phyloP scores from a whole-genome alignment of 2,797 vertebrate genomes.

The Holocentrus rufus region DNA sequence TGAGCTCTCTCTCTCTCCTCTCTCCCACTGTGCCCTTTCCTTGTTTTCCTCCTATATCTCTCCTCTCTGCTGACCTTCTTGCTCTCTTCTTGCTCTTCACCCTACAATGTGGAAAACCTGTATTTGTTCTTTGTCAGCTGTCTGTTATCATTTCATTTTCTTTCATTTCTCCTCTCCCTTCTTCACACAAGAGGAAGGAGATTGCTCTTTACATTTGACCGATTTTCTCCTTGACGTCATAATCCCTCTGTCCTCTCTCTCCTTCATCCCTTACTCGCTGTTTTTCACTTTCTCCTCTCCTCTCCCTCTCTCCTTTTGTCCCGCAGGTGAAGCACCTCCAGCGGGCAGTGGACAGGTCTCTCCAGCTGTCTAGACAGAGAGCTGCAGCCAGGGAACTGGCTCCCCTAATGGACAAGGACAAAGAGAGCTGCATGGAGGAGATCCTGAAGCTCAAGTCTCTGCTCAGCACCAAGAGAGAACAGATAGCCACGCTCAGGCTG shows the following conservation, averaged over 20 bases:
- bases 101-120: too few species aligned
- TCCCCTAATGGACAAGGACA: slow-evolving; percentile 93
- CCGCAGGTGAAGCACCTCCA: slow-evolving; percentile 92
- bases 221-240: too few species aligned
- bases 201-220: too few species aligned
- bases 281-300: background rate
- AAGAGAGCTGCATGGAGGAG: slow-evolving; percentile 91
- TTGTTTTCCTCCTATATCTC: too few species aligned
- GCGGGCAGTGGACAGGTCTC: slow-evolving; percentile 91
- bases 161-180: background rate
- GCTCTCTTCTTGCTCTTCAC: too few species aligned
- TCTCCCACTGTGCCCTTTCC: background rate
- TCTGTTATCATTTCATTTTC: background rate
- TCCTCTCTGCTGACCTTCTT: background rate
- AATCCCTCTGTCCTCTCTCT: too few species aligned
- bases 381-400: slow-evolving; percentile 91
- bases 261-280: background rate
- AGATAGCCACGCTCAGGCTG: slow-evolving; percentile 89
- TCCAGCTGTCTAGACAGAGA: slow-evolving; percentile 92
- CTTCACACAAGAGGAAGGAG: too few species aligned
- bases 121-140: too few species aligned
- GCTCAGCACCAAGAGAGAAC: slow-evolving; percentile 90
- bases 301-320: background rate
- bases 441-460: slow-evolving; percentile 89
- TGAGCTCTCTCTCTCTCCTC: too few species aligned